phyloP scores from a whole-genome alignment of 53 echinoderm and acorn worm species.

The Glandiceps talaboti region DNA sequence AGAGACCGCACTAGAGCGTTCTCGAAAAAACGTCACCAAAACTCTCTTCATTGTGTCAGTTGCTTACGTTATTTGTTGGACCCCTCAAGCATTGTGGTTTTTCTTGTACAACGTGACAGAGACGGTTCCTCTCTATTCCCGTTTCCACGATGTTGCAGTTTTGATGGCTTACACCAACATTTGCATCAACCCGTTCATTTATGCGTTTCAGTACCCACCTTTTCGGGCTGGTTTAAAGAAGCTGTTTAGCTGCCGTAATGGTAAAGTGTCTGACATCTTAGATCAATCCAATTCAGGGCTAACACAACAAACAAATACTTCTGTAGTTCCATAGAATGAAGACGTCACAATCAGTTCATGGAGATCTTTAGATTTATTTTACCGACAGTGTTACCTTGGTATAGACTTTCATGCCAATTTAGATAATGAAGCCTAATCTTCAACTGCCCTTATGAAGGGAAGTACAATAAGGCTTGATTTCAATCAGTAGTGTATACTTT shows the following conservation, averaged over 20 bases:
- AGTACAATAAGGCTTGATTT: too few species aligned
- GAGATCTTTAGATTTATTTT: too few species aligned
- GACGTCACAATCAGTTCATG: too few species aligned
- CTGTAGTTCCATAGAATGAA: too few species aligned
- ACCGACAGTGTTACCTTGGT: too few species aligned
- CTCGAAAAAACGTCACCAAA: slow-evolving; percentile 21
- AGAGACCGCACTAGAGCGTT: not conserved
- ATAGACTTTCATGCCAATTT: too few species aligned
- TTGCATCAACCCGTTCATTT: not conserved
- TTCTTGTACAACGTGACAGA: not conserved
- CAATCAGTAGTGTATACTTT: too few species aligned
- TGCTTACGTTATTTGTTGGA: slow-evolving; percentile 20
- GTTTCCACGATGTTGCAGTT: not conserved
- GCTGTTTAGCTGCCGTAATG: not conserved
- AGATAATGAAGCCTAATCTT: too few species aligned
- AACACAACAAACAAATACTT: too few species aligned
- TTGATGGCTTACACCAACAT: not conserved
- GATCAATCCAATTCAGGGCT: too few species aligned
- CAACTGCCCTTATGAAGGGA: too few species aligned
- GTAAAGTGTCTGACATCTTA: too few species aligned
- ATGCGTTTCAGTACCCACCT: not conserved
- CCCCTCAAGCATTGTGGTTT: slow-evolving; percentile 1
- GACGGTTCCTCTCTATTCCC: not conserved
- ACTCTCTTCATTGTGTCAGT: slow-evolving; percentile 11
- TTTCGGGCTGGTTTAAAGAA: not conserved